A percentile compares a stretch with the other conserved stretches of the same genome.
Evolutionary conservation across 2,113 vertebrate species (phyloP).

Genomic region (Sylvilagus bachmani): DNA sequence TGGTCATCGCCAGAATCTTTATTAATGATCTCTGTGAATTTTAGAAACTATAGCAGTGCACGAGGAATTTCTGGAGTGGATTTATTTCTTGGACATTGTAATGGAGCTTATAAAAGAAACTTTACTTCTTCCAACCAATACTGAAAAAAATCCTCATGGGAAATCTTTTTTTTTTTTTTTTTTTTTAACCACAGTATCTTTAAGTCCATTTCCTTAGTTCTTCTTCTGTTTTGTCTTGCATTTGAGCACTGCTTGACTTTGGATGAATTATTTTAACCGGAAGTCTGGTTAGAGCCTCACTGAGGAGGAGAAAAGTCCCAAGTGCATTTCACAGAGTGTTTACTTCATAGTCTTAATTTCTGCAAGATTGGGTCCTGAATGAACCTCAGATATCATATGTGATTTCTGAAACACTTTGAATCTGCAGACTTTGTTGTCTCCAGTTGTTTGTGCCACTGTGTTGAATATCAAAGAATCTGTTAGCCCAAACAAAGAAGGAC

Average conservation of each 20-base stretch:
- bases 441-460: background rate
- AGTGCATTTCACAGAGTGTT: background rate
- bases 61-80: background rate
- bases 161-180: background rate
- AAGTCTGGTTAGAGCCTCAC: background rate
- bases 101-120: background rate
- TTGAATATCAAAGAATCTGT: conserved; percentile 25
- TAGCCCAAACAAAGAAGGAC: background rate
- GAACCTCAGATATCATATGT: background rate
- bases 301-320: background rate
- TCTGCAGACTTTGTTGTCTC: background rate
- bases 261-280: background rate
- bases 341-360: background rate
- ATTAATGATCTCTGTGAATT: background rate
- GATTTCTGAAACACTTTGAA: conserved; percentile 1
- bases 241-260: background rate
- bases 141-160: background rate
- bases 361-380: background rate
- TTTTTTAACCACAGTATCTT: rapidly evolving
- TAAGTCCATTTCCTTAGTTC: background rate
- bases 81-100: conserved; percentile 20
- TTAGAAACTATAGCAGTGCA: background rate
- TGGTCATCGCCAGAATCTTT: background rate
- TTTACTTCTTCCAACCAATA: background rate
- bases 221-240: background rate